Evolutionary conservation across 2,113 vertebrate genomes (phyloP).

Genomic region (Tautogolabrus adspersus): DNA sequence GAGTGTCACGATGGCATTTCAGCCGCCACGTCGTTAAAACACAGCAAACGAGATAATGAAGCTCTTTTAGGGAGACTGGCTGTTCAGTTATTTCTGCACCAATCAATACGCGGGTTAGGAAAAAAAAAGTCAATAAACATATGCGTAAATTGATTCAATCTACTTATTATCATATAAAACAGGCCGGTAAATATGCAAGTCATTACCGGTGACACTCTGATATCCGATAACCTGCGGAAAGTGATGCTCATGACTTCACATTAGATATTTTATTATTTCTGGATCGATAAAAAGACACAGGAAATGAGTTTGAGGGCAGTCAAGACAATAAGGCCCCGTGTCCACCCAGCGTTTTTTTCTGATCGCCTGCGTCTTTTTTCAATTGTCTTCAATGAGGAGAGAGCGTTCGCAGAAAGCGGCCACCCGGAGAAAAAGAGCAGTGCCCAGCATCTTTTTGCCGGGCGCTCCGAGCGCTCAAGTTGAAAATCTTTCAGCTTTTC

Average conservation of each 20-base stretch:
- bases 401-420: no score
- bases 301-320: constrained; percentile 5
- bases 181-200: constrained; percentile 84
- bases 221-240: constrained; percentile 40
- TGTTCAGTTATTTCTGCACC: constrained; percentile 68
- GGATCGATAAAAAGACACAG: constrained; percentile 30
- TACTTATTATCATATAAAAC: constrained; percentile 86
- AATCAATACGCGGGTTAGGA: constrained; percentile 74
- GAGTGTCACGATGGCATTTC: constrained; percentile 41
- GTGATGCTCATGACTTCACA: constrained; percentile 26
- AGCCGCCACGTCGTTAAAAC: constrained; percentile 58
- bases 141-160: constrained; percentile 85
- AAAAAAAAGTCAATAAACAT: constrained; percentile 83
- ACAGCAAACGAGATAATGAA: constrained; percentile 70
- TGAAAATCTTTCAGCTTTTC: no score
- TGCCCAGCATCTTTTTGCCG: no score
- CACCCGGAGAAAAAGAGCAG: no score
- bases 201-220: constrained; percentile 63
- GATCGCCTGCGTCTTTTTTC: no score
- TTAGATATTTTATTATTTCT: constrained; percentile 44
- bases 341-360: no score
- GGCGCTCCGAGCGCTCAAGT: no score
- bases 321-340: background rate
- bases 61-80: constrained; percentile 60
- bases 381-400: no score